These are phyloP conservation scores for Tricholaema leucomelas DNA, from an alignment of 2,113 vertebrate species.

Conservation along the genomic window DNA sequence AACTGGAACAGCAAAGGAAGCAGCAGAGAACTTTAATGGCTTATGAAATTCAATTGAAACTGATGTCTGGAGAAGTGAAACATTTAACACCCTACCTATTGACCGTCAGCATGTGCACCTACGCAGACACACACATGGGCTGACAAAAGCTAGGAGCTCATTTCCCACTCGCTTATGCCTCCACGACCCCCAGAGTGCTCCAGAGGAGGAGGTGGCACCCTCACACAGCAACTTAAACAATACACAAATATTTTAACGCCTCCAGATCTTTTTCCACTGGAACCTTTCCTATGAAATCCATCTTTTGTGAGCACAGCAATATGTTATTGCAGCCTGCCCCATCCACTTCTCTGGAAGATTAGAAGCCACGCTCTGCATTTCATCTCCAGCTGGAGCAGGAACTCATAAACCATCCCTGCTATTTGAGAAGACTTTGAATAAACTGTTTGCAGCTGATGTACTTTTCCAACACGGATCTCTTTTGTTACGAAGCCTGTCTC, in stretches of 20 bases:
- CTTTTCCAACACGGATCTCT: neutral
- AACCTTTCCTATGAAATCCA: neutral
- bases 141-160: neutral
- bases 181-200: rapidly evolving
- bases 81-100: slow-evolving; percentile 34
- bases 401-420: neutral
- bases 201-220: neutral
- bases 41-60: slow-evolving; percentile 64
- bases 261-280: neutral
- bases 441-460: neutral
- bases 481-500: slow-evolving; percentile 33
- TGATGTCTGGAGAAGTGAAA: slow-evolving; percentile 38
- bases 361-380: neutral
- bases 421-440: neutral
- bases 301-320: neutral
- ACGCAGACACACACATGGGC: neutral
- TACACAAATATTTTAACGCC: neutral
- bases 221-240: neutral
- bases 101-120: rapidly evolving
- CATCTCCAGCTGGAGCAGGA: neutral
- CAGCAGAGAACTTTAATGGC: slow-evolving; percentile 36
- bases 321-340: neutral
- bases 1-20: slow-evolving; percentile 51
- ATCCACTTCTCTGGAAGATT: neutral
- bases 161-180: neutral